Evolutionary conservation across 2,113 vertebrate genomes (phyloP).

Genomic region (Carlito syrichta): DNA sequence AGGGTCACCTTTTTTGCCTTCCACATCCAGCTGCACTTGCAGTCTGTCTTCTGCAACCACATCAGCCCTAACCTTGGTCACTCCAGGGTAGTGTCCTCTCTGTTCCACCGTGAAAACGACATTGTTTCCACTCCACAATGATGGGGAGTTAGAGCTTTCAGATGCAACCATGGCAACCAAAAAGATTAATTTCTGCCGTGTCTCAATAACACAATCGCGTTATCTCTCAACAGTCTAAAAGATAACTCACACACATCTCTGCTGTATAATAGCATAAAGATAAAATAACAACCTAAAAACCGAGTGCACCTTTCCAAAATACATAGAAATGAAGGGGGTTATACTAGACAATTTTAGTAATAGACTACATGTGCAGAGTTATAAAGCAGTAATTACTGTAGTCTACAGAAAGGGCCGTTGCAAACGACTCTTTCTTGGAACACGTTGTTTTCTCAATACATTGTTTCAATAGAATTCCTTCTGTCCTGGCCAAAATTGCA

Average conservation of each 20-base stretch:
- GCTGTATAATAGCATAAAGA: conserved; percentile 8
- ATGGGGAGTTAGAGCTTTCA: background rate
- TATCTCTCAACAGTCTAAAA: conserved; percentile 41
- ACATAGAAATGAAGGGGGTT: background rate
- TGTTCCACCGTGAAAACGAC: background rate
- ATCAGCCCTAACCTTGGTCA: background rate
- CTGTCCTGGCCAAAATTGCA: background rate
- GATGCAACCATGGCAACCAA: conserved; percentile 55
- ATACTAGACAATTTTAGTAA: background rate
- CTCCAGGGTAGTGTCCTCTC: conserved; percentile 15
- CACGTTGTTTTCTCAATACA: background rate
- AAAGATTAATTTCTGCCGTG: conserved; percentile 49
- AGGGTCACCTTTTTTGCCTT: background rate
- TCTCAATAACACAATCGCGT: conserved; percentile 39
- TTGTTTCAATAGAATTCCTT: background rate
- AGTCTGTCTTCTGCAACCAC: background rate
- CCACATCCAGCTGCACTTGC: background rate
- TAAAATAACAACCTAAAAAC: background rate
- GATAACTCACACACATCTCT: background rate
- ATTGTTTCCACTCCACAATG: conserved; percentile 30
- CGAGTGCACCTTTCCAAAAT: conserved; percentile 16
- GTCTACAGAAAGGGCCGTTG: accelerated
- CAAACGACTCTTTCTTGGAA: background rate
- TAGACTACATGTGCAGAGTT: background rate
- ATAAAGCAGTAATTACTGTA: background rate